These are phyloP conservation scores for Baryphthengus martii DNA, from an alignment of 2,113 vertebrate genomes.

Conservation along the genomic window DNA sequence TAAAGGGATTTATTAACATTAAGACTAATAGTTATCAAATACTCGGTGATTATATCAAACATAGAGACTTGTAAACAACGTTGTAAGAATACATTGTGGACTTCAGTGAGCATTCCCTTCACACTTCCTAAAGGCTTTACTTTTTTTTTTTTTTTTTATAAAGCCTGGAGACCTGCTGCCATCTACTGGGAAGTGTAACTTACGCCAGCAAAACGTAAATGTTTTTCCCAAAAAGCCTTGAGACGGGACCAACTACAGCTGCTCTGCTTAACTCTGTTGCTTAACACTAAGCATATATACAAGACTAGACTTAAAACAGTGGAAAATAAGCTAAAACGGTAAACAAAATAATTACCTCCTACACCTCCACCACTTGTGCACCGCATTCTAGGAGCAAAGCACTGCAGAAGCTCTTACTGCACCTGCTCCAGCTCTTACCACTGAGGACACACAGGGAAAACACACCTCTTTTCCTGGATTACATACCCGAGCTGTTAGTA, in stretches of 20 bases:
- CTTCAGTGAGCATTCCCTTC: background rate
- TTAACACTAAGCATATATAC: background rate
- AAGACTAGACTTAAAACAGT: background rate
- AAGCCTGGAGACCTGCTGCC: constrained; percentile 73
- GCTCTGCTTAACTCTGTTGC: background rate
- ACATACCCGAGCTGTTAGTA: background rate
- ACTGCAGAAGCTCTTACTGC: background rate
- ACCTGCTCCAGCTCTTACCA: background rate
- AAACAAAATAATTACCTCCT: too few relatives aligned
- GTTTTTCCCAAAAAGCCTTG: background rate
- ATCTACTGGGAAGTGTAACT: constrained; percentile 66
- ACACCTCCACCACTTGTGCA: accelerated
- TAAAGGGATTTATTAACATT: background rate
- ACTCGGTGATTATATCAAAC: background rate
- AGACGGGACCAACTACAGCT: background rate
- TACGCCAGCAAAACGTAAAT: background rate
- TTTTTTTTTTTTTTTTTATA: background rate
- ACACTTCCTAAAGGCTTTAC: background rate
- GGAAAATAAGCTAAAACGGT: background rate
- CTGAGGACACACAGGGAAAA: background rate
- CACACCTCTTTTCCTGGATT: background rate
- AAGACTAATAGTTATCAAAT: background rate
- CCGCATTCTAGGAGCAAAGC: background rate
- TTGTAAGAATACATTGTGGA: background rate
- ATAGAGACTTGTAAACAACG: background rate